Base-by-base conservation (phyloP, 2,888 invertebrate species). In the Megamerina dolium region DNA sequence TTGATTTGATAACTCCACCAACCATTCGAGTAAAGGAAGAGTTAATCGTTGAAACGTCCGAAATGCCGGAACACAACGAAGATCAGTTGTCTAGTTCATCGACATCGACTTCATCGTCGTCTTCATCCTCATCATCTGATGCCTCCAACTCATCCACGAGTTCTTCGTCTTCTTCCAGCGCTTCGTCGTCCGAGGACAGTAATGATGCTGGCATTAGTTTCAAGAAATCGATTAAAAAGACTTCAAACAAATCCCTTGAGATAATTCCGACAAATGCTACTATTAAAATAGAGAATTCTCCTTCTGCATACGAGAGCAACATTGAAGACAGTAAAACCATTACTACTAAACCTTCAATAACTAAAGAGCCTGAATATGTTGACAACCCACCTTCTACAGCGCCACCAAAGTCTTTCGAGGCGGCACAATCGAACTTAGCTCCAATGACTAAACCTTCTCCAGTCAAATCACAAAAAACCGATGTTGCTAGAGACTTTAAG, bases 401-500 rank as follows among this genome's bases (percentile, higher is more conserved):
- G 9, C 26, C 27, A 27, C 33, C 39, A 20, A 16, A 17, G 3
- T 31, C 31, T 4, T 16, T 14, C 31, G 13, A 4, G 9, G 13
- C 4, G 18, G 9, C 19, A 3, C 46, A 38, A 32, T 17, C 44
- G 18, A 21, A 42, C 6, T n/a, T n/a, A n/a, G n/a, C n/a, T n/a
- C n/a, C n/a, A n/a, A n/a, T n/a, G n/a, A n/a, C n/a, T n/a, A n/a
- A n/a, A n/a, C n/a, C n/a, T n/a, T 33, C 39, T 4, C 34, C 43
- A 13, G 30, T 32, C 6, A 49, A 46, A 40, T 16, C 50, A 4
- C 49, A 48, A n/a, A 50, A 52, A 33, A 41, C 52, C 5, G 59
- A 59, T 42, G 66, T 66, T 3, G 64, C 64, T 32, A 63, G 55
- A 33, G 68, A 68, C 41, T 56, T 68, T 44, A 65, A 66, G 20